Evolutionary conservation across 2,113 vertebrate species (phyloP).

Genomic region (Pteropus alecto): DNA sequence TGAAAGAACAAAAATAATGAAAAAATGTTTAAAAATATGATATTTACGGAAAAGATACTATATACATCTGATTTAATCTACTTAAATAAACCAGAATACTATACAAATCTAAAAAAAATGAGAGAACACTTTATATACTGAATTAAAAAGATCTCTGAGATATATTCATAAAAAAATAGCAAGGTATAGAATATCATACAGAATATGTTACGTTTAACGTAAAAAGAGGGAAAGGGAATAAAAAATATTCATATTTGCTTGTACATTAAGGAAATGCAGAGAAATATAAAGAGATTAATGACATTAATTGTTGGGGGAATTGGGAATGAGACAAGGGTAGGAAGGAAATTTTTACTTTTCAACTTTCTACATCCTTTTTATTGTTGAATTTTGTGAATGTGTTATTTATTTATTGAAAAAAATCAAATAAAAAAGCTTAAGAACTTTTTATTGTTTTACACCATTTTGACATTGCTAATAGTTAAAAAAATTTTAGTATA

Average conservation of each 20-base stretch:
- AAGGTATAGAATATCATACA: background rate
- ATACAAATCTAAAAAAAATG: background rate
- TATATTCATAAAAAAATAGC: background rate
- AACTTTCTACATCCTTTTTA: background rate
- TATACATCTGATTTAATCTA: background rate
- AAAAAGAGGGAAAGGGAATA: background rate
- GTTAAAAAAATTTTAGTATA: background rate
- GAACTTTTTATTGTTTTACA: background rate
- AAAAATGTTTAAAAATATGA: background rate
- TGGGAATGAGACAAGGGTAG: background rate
- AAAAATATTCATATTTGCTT: background rate
- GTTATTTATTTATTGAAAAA: background rate
- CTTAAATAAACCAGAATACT: background rate
- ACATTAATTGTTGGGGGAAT: background rate
- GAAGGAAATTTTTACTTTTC: background rate
- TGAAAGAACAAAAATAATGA: background rate
- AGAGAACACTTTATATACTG: background rate
- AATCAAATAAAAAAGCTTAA: background rate
- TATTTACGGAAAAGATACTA: background rate
- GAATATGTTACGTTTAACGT: background rate
- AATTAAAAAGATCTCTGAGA: background rate
- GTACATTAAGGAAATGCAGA: background rate
- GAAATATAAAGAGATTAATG: background rate
- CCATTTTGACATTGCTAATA: background rate
- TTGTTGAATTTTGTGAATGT: background rate